Evolutionary conservation across 2,797 vertebrate species (phyloP), one percentile per base, ranked within the genome.

Genomic region (Neosalanx taihuensis): DNA sequence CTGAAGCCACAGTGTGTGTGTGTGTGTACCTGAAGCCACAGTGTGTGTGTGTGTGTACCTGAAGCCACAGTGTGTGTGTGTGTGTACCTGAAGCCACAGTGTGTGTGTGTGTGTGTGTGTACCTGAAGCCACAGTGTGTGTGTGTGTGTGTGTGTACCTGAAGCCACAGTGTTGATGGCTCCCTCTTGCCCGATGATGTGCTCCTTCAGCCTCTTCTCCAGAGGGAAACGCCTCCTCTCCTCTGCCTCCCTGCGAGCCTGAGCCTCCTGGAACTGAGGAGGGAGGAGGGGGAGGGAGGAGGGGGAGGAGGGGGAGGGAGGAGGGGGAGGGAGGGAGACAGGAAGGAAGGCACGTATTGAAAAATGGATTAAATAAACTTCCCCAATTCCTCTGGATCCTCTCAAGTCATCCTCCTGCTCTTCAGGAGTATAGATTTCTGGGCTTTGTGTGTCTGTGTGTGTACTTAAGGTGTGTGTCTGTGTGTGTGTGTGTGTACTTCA

Each of bases 131-230:
- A 33, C 41, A 37, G 70, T 59, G 64, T 30, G 63, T 66, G 71
- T 61, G 58, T 56, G 64, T 56, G 63, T n/a, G n/a, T 33, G 31
- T 30, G 56, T 60, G 41, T 90, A 97, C 97, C 97, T 84, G 96
- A 96, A 63, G 95, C 96, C 69, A 99, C 96, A 0, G 93, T 96
- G 57, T 95, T 93, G 30, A 99, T 98, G 73, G 96, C 96, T 0
- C 91, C 95, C 90, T 99, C 96, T 86, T 99, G 97, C 3, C 97
- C 96, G 0, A 98, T 95, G 87, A 99, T 98, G 81, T 98, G 93
- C 76, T 99, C 96, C 77, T 92, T 95, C 35, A 98, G 92, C 56
- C 96, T 91, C 74, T 94, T 94, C 87, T 99, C 97, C 82, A 99
- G 89, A 0, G 97, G 97, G 67, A 98, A 99, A 66, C 94, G 89